phyloP scores from a whole-genome alignment of 2,888 invertebrate genomes.

The Ornithoptera alexandrae region DNA sequence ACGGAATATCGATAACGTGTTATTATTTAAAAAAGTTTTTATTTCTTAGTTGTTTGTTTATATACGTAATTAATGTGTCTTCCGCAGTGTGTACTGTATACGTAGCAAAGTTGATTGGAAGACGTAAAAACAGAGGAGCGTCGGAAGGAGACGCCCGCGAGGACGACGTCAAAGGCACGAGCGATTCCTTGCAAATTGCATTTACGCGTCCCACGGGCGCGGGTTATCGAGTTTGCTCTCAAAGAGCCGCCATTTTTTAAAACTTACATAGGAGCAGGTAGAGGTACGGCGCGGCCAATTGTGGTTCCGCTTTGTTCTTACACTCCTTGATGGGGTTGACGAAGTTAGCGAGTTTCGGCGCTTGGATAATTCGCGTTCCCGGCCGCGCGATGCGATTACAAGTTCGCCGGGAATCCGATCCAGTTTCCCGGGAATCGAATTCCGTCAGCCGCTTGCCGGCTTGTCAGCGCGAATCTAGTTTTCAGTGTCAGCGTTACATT shows the following conservation, averaged over 20 bases:
- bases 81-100: not conserved
- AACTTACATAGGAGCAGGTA: slow-evolving; percentile 72
- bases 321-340: slow-evolving; percentile 73
- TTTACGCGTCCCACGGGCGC: slow-evolving; percentile 77
- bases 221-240: slow-evolving; percentile 73
- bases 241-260: slow-evolving; percentile 78
- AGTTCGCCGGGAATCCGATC: slow-evolving; percentile 69
- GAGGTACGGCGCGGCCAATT: slow-evolving; percentile 63
- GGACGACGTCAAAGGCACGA: slow-evolving; percentile 71
- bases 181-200: slow-evolving; percentile 74
- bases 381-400: slow-evolving; percentile 72
- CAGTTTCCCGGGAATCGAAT: slow-evolving; percentile 61
- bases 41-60: no score
- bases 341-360: slow-evolving; percentile 74
- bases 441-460: slow-evolving; percentile 52
- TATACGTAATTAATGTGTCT: no score
- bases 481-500: no score
- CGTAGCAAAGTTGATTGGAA: not conserved
- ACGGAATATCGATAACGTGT: no score
- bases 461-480: not conserved
- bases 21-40: no score
- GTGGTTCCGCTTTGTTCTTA: slow-evolving; percentile 77
- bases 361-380: slow-evolving; percentile 76
- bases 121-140: slow-evolving; percentile 43
- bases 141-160: slow-evolving; percentile 53